Percentiles rank a stretch among this genome's conserved stretches.
These are phyloP conservation scores for Clistopyga incitator DNA, from an alignment of 2,888 invertebrate species.

Conservation along the genomic window DNA sequence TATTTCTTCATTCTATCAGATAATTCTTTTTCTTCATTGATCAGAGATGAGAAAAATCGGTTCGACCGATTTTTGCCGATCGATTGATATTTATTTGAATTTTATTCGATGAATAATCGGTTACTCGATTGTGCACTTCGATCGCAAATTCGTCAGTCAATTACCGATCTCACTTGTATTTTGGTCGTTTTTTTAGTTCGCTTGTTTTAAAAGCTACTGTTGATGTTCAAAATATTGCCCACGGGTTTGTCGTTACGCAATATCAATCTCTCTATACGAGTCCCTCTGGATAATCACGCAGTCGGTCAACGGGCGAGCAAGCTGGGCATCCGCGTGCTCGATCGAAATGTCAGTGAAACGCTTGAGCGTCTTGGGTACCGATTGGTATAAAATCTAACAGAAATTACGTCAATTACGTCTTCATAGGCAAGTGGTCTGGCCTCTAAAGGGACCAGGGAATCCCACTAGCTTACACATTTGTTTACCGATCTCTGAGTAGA, in stretches of 20 bases:
- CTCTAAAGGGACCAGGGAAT: neutral
- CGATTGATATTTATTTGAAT: neutral
- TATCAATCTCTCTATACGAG: slow-evolving; percentile 19
- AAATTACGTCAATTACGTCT: slow-evolving; percentile 18
- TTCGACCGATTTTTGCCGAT: too few relatives aligned
- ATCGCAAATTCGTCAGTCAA: neutral
- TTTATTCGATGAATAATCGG: neutral
- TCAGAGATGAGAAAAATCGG: too few relatives aligned
- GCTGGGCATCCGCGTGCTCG: slow-evolving; percentile 23
- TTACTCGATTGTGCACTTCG: neutral
- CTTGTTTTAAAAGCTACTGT: neutral
- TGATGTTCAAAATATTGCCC: slow-evolving; percentile 1
- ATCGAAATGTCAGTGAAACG: slow-evolving; percentile 50
- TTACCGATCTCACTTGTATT: neutral
- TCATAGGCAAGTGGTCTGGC: slow-evolving; percentile 1
- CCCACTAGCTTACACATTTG: neutral
- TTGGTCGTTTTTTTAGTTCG: neutral
- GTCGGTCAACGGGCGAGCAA: slow-evolving; percentile 24
- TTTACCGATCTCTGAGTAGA: too few relatives aligned
- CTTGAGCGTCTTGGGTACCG: neutral
- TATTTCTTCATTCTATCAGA: too few relatives aligned
- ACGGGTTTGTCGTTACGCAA: slow-evolving; percentile 26
- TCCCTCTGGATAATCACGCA: slow-evolving; percentile 42
- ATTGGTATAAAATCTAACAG: neutral
- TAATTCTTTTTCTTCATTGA: too few relatives aligned